phyloP scores from a whole-genome alignment of 2,888 invertebrate species.

The Caenorhabditis uteleia region DNA sequence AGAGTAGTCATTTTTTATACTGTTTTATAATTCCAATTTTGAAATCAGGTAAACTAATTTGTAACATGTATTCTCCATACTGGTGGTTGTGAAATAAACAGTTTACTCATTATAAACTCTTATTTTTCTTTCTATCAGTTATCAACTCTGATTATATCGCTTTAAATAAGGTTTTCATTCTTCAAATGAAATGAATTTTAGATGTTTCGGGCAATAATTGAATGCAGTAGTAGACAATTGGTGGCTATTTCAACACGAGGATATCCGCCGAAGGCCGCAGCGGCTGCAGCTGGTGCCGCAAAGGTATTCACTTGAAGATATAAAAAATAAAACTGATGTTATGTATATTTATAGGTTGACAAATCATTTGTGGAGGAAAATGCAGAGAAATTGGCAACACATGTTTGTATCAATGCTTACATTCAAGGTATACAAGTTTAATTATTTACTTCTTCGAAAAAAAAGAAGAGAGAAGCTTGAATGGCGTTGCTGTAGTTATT shows the following conservation, averaged over 20 bases:
- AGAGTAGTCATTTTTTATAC: slow-evolving; percentile 2
- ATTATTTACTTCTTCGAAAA: too few relatives aligned
- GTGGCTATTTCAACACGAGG: too few relatives aligned
- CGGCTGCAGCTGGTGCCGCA: slow-evolving; percentile 18
- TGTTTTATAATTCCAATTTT: neutral
- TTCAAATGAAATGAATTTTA: slow-evolving; percentile 3
- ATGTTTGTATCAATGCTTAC: slow-evolving; percentile 66
- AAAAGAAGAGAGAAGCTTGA: too few relatives aligned
- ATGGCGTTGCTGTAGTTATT: too few relatives aligned
- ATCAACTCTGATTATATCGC: neutral
- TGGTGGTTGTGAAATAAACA: too few relatives aligned
- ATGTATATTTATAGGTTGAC: slow-evolving; percentile 54
- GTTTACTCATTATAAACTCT: too few relatives aligned
- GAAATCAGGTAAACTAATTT: neutral
- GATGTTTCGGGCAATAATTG: slow-evolving; percentile 25
- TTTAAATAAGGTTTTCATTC: too few relatives aligned
- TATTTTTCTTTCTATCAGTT: neutral
- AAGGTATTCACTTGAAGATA: slow-evolving; percentile 19
- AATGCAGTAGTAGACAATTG: neutral
- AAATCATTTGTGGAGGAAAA: slow-evolving; percentile 64
- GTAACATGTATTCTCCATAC: neutral
- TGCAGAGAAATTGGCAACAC: slow-evolving; percentile 59
- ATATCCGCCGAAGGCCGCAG: slow-evolving; percentile 27
- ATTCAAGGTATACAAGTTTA: slow-evolving; percentile 57
- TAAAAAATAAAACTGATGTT: neutral